phyloP scores from a whole-genome alignment of 2,113 vertebrate genomes.

The Dipodomys ordii region DNA sequence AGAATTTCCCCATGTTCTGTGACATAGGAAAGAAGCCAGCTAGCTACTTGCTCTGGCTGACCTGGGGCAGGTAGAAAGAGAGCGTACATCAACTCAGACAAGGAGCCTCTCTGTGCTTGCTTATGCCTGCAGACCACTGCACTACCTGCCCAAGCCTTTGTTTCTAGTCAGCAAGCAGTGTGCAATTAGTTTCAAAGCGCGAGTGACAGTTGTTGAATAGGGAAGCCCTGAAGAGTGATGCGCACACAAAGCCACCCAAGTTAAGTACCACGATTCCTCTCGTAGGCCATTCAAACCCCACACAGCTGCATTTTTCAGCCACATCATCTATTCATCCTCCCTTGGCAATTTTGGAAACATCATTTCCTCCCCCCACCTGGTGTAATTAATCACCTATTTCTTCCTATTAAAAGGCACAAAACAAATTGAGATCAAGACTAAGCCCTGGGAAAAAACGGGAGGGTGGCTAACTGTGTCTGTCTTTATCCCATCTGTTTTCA shows the following conservation, averaged over 20 bases:
- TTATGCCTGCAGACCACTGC: background rate
- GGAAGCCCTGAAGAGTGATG: background rate
- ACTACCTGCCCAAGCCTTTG: background rate
- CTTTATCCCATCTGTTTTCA: slow-evolving; percentile 28
- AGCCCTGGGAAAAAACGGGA: background rate
- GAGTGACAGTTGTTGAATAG: background rate
- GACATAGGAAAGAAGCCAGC: background rate
- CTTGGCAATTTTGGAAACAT: slow-evolving; percentile 61
- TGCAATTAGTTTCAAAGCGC: slow-evolving; percentile 28
- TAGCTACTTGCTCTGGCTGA: background rate
- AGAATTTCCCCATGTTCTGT: background rate
- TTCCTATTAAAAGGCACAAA: slow-evolving; percentile 66
- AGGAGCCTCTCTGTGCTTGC: background rate
- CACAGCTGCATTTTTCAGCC: slow-evolving; percentile 31
- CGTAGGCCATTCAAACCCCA: background rate
- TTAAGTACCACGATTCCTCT: background rate
- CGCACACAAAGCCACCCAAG: background rate
- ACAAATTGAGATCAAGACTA: slow-evolving; percentile 40
- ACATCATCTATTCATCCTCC: slow-evolving; percentile 28
- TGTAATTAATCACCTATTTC: slow-evolving; percentile 72
- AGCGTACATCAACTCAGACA: background rate
- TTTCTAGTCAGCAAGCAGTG: background rate
- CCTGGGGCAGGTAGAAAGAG: background rate
- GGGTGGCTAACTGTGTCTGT: background rate
- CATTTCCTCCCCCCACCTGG: background rate